Percentiles rank a stretch among this genome's conserved stretches.
Conservation (phyloP, 2,888 invertebrate genomes). For the Rhopalosiphum nymphaeae region DNA sequence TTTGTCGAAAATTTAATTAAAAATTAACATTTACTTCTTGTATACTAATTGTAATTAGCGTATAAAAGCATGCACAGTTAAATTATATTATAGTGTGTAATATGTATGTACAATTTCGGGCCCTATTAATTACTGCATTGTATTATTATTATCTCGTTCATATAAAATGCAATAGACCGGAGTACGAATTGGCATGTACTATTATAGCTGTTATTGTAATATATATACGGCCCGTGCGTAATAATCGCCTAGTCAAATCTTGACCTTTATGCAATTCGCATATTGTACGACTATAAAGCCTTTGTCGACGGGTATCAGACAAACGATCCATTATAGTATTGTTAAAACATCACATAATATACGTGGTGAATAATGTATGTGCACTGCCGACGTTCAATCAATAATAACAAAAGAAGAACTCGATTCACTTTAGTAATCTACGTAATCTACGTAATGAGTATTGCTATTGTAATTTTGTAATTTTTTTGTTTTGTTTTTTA, state of each 20-base stretch:
- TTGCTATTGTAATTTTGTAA: background rate
- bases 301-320: background rate
- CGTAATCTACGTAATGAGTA: background rate
- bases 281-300: background rate
- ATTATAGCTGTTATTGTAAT: background rate
- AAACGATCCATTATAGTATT: slow-evolving; percentile 4
- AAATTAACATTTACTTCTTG: background rate
- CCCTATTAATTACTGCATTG: background rate
- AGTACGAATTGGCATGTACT: background rate
- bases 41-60: background rate
- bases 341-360: background rate
- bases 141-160: background rate
- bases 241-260: background rate
- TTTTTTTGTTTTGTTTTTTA: background rate
- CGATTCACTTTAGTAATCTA: background rate
- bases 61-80: background rate
- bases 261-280: slow-evolving; percentile 2
- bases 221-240: background rate
- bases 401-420: background rate
- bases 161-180: background rate
- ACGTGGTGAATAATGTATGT: background rate
- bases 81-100: background rate
- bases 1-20: background rate
- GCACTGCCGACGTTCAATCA: background rate
- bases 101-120: background rate